These are phyloP conservation scores for Ornithoptera alexandrae DNA, from an alignment of 2,888 invertebrate species.

Conservation along the genomic window DNA sequence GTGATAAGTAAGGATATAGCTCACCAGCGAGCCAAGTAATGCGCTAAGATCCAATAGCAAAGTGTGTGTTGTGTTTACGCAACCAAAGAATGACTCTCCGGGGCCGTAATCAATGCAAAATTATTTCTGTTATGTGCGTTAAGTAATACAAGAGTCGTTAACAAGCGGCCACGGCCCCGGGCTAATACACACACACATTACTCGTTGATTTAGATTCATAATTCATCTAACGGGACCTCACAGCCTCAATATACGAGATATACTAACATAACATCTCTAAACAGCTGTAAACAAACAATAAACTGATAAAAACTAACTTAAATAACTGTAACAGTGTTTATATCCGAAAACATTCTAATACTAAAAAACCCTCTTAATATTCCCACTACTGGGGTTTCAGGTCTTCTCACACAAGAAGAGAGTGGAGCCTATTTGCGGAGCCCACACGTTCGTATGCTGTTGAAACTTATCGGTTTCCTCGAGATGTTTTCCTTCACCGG, in stretches of 20 bases:
- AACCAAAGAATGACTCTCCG: conserved; percentile 16
- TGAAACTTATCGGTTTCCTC: too few species aligned
- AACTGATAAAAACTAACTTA: neutral
- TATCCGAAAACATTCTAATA: neutral
- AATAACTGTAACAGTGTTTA: too few species aligned
- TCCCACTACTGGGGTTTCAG: too few species aligned
- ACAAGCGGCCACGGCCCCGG: conserved; percentile 4
- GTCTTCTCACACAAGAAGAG: too few species aligned
- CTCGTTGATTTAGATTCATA: conserved; percentile 9
- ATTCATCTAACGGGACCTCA: neutral
- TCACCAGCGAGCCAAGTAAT: too few species aligned
- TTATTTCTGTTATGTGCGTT: conserved; percentile 26
- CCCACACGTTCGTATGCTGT: too few species aligned
- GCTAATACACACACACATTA: conserved; percentile 16
- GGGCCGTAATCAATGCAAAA: conserved; percentile 21
- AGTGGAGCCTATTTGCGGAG: too few species aligned
- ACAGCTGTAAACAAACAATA: neutral
- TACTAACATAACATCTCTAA: neutral
- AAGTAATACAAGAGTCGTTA: conserved; percentile 16
- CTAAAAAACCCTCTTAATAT: too few species aligned
- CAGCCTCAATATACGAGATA: neutral
- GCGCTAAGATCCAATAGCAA: neutral
- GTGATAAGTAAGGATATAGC: too few species aligned
- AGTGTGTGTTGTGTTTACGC: conserved; percentile 1
- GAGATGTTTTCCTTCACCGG: too few species aligned